phyloP scores from a whole-genome alignment of 37 sponge, comb jelly and placozoan genomes.

The Cladorhizidae sp. region DNA sequence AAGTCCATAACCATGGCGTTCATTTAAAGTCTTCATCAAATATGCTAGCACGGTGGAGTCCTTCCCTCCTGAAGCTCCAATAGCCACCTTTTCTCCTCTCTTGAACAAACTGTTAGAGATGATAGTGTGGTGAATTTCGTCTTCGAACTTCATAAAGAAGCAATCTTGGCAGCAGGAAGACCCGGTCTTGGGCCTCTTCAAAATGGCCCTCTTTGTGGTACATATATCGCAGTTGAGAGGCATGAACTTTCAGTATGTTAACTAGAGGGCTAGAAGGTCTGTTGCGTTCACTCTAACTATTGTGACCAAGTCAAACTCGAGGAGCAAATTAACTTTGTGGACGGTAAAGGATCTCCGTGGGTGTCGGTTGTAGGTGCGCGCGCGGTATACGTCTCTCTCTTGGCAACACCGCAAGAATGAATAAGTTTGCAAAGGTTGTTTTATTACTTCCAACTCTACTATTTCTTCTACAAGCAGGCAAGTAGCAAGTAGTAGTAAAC shows the following conservation, averaged over 20 bases:
- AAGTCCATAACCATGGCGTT: constrained; percentile 91
- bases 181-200: constrained; percentile 98
- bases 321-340: too few species aligned
- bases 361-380: too few species aligned
- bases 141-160: constrained; percentile 86
- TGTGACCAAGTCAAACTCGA: too few species aligned
- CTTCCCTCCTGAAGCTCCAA: constrained; percentile 96
- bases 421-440: too few species aligned
- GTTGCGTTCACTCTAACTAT: too few species aligned
- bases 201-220: constrained; percentile 50
- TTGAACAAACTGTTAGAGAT: constrained; percentile 67
- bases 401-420: too few species aligned
- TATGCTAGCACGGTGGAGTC: constrained; percentile 98
- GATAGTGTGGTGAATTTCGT: constrained; percentile 92
- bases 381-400: too few species aligned
- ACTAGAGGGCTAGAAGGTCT: neutral
- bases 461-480: too few species aligned
- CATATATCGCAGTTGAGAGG: constrained; percentile 75
- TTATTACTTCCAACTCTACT: too few species aligned
- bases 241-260: constrained; percentile 14
- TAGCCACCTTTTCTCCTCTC: constrained; percentile 86
- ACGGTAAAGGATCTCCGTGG: too few species aligned
- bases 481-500: too few species aligned
- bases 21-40: constrained; percentile 89
- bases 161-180: constrained; percentile 86